phyloP scores from a whole-genome alignment of 2,113 vertebrate genomes.

The Hystrix cristata region DNA sequence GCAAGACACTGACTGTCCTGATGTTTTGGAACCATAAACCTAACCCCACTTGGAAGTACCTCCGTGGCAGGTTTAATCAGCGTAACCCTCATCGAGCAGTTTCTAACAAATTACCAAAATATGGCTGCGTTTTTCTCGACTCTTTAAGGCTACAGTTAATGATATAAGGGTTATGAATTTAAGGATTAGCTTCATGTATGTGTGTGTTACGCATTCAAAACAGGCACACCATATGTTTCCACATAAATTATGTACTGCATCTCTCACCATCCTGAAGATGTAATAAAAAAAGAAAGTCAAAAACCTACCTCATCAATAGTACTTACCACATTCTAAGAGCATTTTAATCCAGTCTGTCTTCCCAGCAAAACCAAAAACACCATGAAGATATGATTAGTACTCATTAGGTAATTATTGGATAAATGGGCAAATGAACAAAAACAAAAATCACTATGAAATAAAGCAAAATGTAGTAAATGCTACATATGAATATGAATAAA shows the following conservation, averaged over 20 bases:
- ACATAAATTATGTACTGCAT: neutral
- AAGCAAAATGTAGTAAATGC: constrained; percentile 21
- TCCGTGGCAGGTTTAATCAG: neutral
- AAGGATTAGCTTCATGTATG: constrained; percentile 25
- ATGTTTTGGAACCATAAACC: neutral
- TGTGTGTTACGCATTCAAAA: neutral
- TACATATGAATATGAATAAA: neutral
- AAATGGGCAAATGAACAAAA: neutral
- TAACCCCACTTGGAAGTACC: neutral
- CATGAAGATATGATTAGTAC: neutral
- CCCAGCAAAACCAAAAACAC: neutral
- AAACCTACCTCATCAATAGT: neutral
- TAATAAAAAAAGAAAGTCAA: neutral
- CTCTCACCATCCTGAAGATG: no score
- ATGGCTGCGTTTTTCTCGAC: constrained; percentile 12
- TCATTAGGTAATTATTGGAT: constrained; percentile 10
- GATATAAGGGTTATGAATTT: neutral
- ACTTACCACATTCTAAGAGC: neutral
- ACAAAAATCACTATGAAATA: neutral
- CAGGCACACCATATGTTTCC: neutral
- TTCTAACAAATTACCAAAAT: constrained; percentile 52
- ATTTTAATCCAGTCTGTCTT: neutral
- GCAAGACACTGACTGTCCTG: constrained; percentile 5
- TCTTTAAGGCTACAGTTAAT: neutral
- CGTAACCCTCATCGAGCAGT: neutral